Conservation (phyloP, 2,797 vertebrate species). For the Acestrorhynchus altus region DNA sequence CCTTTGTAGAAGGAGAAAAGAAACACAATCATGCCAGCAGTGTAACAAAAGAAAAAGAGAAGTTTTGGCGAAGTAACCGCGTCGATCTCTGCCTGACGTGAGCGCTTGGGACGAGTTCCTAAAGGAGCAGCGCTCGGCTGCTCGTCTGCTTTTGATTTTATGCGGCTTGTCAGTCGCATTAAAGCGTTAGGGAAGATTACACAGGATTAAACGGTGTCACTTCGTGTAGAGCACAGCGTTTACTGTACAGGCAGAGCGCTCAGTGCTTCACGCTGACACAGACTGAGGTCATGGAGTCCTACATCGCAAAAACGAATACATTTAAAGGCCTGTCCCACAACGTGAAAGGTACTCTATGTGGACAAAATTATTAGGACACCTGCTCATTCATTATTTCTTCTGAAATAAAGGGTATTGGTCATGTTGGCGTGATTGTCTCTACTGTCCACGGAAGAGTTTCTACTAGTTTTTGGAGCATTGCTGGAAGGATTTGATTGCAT, state of each 20-base stretch:
- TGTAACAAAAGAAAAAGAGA: constrained; percentile 72
- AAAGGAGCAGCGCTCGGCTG: neutral
- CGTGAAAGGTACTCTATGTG: no score
- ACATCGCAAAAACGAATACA: no score
- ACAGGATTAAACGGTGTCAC: constrained; percentile 66
- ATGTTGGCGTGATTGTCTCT: no score
- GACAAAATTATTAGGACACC: no score
- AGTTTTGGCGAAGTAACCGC: constrained; percentile 73
- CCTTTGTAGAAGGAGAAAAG: constrained; percentile 58
- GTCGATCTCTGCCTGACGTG: constrained; percentile 46
- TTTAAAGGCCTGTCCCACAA: no score
- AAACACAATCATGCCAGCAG: constrained; percentile 52
- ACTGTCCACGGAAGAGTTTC: no score
- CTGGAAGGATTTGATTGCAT: no score
- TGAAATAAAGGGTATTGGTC: no score
- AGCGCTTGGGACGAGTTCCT: constrained; percentile 10
- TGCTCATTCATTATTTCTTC: no score
- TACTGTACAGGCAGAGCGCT: neutral
- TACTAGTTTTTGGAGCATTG: no score
- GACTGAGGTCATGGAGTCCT: no score
- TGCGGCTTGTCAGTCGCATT: constrained; percentile 71
- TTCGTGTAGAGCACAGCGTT: neutral
- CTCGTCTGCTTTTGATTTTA: constrained; percentile 70
- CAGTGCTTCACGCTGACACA: neutral
- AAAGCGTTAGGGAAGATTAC: constrained; percentile 74